phyloP scores from a whole-genome alignment of 2,888 invertebrate species.

The Malthinus seriepunctatus region DNA sequence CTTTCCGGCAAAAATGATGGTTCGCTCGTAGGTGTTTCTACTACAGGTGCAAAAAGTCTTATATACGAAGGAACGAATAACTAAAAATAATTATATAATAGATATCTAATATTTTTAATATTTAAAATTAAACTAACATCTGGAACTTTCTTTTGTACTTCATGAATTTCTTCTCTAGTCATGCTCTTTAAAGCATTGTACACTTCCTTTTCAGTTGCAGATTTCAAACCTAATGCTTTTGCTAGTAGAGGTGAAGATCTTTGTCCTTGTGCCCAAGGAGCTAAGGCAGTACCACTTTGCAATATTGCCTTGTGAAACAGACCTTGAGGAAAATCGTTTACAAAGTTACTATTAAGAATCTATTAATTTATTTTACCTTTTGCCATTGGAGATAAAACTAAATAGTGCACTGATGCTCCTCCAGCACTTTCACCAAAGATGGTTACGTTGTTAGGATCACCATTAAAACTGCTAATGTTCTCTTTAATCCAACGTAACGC shows the following conservation, averaged over 20 bases:
- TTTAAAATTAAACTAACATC: constrained; percentile 36
- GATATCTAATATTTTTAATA: too few relatives aligned
- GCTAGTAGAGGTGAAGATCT: constrained; percentile 48
- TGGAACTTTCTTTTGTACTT: constrained; percentile 46
- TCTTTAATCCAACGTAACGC: constrained; percentile 58
- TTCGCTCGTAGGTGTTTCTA: constrained; percentile 41
- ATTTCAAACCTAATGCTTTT: constrained; percentile 48
- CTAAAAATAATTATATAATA: too few relatives aligned
- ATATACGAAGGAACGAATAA: neutral
- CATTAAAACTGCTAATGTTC: constrained; percentile 57
- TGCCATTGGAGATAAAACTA: constrained; percentile 57
- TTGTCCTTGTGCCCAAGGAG: constrained; percentile 43
- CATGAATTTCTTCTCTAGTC: constrained; percentile 47
- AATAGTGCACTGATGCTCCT: constrained; percentile 55
- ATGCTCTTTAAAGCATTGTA: constrained; percentile 49
- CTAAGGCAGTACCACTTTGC: constrained; percentile 48
- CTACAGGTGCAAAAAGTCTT: constrained; percentile 26
- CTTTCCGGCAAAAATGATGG: constrained; percentile 43
- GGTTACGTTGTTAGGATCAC: constrained; percentile 58
- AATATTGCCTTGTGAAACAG: constrained; percentile 48
- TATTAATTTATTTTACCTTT: constrained; percentile 44
- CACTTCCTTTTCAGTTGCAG: constrained; percentile 46
- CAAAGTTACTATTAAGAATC: constrained; percentile 18
- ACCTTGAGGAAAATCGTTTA: constrained; percentile 40
- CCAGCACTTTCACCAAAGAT: constrained; percentile 61